These are phyloP conservation scores for Chelonus insularis DNA, from an alignment of 1,140 invertebrate genomes.

Conservation along the genomic window DNA sequence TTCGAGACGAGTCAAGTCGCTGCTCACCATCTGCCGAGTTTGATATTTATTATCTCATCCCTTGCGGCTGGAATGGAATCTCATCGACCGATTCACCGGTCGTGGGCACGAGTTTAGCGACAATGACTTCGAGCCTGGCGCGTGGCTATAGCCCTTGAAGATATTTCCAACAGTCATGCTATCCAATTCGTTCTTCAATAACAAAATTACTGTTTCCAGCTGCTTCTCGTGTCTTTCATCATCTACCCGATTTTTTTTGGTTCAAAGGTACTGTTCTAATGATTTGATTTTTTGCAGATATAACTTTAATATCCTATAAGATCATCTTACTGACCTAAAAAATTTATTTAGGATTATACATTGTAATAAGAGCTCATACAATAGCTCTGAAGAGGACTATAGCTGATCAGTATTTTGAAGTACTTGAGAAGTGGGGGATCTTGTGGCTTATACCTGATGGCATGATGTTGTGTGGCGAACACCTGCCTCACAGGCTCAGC, in stretches of 20 bases:
- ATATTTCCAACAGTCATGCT: background rate
- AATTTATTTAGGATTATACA: no score
- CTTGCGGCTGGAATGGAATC: background rate
- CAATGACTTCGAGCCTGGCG: slow-evolving; percentile 14
- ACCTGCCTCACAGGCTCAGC: slow-evolving; percentile 25
- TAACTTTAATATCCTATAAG: no score
- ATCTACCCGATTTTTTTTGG: no score
- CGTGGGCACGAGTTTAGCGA: background rate
- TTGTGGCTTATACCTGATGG: slow-evolving; percentile 19
- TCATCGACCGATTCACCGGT: background rate
- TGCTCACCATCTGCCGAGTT: slow-evolving; percentile 23
- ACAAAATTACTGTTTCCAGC: no score
- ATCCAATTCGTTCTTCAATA: no score
- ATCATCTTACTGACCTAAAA: no score
- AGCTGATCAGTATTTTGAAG: background rate
- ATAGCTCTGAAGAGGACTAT: no score
- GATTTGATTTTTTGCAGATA: no score
- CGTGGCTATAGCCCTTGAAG: slow-evolving; percentile 4
- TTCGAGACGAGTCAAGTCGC: background rate
- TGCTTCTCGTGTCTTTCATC: no score
- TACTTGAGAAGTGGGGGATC: slow-evolving; percentile 4
- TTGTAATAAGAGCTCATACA: no score
- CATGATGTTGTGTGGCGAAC: slow-evolving; percentile 24
- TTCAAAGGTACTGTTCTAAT: no score
- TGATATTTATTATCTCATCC: slow-evolving; percentile 27